Evolutionary conservation across 2,888 invertebrate genomes (phyloP).

Genomic region (Orthonychiurus folsomi): DNA sequence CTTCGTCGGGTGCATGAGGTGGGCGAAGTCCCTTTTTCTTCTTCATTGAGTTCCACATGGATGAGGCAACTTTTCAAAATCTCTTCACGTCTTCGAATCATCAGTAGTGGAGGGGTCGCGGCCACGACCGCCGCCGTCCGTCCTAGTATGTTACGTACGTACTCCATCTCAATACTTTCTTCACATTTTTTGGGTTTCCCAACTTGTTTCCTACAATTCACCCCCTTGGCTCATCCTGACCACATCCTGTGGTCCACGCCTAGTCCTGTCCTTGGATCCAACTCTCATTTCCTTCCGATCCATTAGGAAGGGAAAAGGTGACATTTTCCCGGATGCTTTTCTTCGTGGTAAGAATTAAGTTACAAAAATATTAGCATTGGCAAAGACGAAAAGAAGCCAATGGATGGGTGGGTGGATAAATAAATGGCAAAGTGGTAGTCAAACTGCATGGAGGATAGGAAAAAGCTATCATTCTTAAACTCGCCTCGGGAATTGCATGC

Average conservation of each 20-base stretch:
- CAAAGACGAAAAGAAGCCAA: no score
- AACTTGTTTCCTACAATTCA: not conserved
- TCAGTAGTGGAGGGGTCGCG: not conserved
- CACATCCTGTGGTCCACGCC: not conserved
- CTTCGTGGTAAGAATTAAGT: no score
- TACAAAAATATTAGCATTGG: no score
- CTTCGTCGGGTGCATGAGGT: conserved; percentile 15
- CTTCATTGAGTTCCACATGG: not conserved
- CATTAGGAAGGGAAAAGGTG: not conserved
- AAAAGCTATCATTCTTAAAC: no score
- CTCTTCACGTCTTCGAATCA: conserved; percentile 22
- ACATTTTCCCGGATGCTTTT: no score
- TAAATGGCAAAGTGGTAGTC: no score
- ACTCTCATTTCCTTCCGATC: not conserved
- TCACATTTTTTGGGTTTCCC: not conserved
- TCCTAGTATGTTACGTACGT: no score
- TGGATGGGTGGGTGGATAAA: no score
- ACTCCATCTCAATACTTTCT: not conserved
- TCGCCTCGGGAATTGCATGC: no score
- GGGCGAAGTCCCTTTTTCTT: not conserved
- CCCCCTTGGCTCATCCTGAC: not conserved
- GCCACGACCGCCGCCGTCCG: no score
- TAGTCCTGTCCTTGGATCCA: not conserved
- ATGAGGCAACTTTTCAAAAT: conserved; percentile 18
- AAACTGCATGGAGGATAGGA: no score